Percentiles rank a stretch among this genome's conserved stretches.
Evolutionary conservation across 2,797 vertebrate species (phyloP).

Genomic region (Moxostoma hubbsi): DNA sequence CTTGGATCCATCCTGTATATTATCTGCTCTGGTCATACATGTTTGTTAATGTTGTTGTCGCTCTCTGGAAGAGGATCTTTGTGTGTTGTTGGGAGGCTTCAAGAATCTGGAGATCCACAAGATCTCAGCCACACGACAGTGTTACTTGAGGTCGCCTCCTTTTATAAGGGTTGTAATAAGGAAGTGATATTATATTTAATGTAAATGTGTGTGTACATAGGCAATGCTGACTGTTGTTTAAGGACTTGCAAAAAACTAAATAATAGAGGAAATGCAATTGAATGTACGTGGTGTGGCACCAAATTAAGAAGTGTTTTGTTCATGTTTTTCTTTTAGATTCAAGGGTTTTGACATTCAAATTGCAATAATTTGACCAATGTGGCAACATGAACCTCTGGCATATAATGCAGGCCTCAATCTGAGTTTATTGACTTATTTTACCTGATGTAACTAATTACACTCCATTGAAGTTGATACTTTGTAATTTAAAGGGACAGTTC

Average conservation of each 20-base stretch:
- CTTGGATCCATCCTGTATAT: conserved; percentile 26
- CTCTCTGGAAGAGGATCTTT: conserved; percentile 54
- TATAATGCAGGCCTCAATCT: conserved; percentile 1
- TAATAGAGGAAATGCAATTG: conserved; percentile 55
- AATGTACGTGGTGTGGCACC: conserved; percentile 68
- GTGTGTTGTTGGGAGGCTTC: not conserved
- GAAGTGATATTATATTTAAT: conserved; percentile 73
- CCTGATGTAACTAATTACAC: conserved; percentile 25
- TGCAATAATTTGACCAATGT: not conserved
- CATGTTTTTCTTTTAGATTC: not conserved
- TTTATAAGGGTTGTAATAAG: conserved; percentile 11
- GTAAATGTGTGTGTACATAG: conserved; percentile 80
- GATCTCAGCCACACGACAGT: not conserved
- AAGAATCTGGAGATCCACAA: conserved; percentile 14
- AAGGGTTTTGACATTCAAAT: not conserved
- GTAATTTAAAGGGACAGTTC: too few species aligned
- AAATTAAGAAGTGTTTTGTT: conserved; percentile 23
- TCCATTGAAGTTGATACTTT: conserved; percentile 6
- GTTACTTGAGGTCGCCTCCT: not conserved
- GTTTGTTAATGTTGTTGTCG: not conserved
- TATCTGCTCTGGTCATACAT: conserved; percentile 38
- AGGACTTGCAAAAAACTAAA: conserved; percentile 49
- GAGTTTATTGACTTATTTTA: conserved; percentile 47
- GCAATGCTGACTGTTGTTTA: conserved; percentile 60
- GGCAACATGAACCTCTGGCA: too few species aligned